These are phyloP conservation scores for Tetrao urogallus DNA, from an alignment of 2,113 vertebrate species.

Conservation along the genomic window DNA sequence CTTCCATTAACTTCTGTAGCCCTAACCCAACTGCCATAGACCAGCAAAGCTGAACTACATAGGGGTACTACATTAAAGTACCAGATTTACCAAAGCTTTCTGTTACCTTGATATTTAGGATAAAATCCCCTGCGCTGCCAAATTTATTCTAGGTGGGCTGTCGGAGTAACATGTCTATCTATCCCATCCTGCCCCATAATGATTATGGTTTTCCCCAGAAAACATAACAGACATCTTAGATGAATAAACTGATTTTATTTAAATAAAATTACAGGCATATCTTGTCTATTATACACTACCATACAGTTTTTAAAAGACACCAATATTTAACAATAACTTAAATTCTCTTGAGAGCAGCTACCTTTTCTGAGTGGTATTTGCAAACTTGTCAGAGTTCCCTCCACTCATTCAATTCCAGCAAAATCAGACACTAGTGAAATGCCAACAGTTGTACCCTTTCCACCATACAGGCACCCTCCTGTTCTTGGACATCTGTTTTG, in stretches of 20 bases:
- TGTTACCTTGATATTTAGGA: not conserved
- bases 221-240: not conserved
- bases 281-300: not conserved
- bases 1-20: not conserved
- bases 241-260: conserved; percentile 67
- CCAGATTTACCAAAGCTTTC: not conserved
- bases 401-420: not conserved
- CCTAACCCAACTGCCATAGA: not conserved
- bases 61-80: not conserved
- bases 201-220: not conserved
- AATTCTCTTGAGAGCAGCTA: conserved; percentile 39
- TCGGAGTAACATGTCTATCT: not conserved
- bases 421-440: not conserved
- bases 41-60: not conserved
- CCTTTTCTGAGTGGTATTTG: not conserved
- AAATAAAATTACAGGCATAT: conserved; percentile 54
- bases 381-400: conserved; percentile 22
- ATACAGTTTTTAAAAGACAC: conserved; percentile 30
- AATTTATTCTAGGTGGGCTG: not conserved
- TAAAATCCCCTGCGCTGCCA: not conserved
- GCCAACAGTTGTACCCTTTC: not conserved
- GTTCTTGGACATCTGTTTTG: not conserved
- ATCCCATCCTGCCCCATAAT: not conserved
- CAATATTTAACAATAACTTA: conserved; percentile 55
- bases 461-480: not conserved